Conservation (phyloP, 2,888 invertebrate species). For the Drosophila fungiperda region DNA sequence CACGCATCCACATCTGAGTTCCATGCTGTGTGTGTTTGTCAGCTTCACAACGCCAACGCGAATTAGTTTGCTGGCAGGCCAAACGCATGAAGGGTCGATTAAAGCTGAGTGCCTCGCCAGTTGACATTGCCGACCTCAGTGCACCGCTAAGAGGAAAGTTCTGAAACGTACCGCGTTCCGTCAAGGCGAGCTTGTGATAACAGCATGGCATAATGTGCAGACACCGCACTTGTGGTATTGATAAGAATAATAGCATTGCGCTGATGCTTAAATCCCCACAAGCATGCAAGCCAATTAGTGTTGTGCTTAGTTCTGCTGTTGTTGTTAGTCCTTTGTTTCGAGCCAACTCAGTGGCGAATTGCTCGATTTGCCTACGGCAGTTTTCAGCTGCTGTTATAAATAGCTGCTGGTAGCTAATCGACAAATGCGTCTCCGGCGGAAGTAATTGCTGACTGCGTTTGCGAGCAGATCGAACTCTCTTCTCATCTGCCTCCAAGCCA, state of each 20-base stretch:
- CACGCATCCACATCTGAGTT: conserved; percentile 87
- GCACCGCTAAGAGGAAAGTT: conserved; percentile 89
- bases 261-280: conserved; percentile 91
- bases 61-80: conserved; percentile 89
- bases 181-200: conserved; percentile 89
- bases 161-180: conserved; percentile 84
- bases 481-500: conserved; percentile 88
- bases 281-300: conserved; percentile 89
- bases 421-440: conserved; percentile 85
- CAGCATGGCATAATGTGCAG: conserved; percentile 92
- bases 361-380: conserved; percentile 85
- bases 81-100: conserved; percentile 90
- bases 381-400: conserved; percentile 85
- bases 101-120: conserved; percentile 78
- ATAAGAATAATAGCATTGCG: conserved; percentile 88
- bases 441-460: conserved; percentile 87
- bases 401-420: conserved; percentile 87
- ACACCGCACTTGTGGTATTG: conserved; percentile 86
- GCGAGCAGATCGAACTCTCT: conserved; percentile 87
- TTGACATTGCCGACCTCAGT: conserved; percentile 84
- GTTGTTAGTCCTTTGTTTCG: conserved; percentile 3
- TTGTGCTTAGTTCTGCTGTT: conserved; percentile 16
- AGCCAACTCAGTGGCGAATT: conserved; percentile 83
- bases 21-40: conserved; percentile 84
- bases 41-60: conserved; percentile 85